Evolutionary conservation across 2,888 invertebrate genomes (phyloP), one percentile per base, ranked within the genome.

Genomic region (Alloscopus bannaensis): DNA sequence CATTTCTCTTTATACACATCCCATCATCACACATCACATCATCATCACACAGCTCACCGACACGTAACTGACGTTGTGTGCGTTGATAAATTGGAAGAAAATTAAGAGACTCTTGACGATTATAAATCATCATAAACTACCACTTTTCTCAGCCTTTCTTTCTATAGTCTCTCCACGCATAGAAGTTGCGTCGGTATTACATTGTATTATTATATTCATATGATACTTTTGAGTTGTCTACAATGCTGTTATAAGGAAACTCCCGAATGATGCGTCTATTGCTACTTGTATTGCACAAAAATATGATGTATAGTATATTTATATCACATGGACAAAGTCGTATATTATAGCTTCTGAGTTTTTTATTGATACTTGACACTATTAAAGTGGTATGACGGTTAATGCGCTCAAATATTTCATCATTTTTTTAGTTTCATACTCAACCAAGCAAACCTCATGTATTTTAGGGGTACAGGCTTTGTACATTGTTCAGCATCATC

Each of bases 61-160:
- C 73, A 73, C 73, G 64, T 73, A 57, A 73, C 73, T 73, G 73
- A 73, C 75, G 75, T 75, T 75, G 75, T 80, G 66, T 73, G 72
- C 62, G 70, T 78, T 84, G 84, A 84, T 84, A 84, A 84, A 84
- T 82, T 82, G 84, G 64, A 81, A 69, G 83, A 83, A 84, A 83
- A 84, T 84, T 84, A 84, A 84, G 84, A 81, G 81, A 68, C 82
- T 76, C 81, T 77, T 76, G 77, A 83, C 77, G 82, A 80, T 82
- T 83, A 84, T 84, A 84, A 84, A 84, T 84, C 84, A 84, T 84
- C 81, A 81, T 83, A 83, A 84, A 84, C 78, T 82, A 77, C 73
- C 64, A 68, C 52, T 55, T 65, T n/a, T n/a, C 57, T 57, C 64
- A 55, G 20, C 13, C 64, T 57, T 71, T 47, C 55, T 62, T 71